These are phyloP conservation scores for Oxygymnocypris stewartii DNA, from an alignment of 2,113 vertebrate genomes.

Conservation along the genomic window DNA sequence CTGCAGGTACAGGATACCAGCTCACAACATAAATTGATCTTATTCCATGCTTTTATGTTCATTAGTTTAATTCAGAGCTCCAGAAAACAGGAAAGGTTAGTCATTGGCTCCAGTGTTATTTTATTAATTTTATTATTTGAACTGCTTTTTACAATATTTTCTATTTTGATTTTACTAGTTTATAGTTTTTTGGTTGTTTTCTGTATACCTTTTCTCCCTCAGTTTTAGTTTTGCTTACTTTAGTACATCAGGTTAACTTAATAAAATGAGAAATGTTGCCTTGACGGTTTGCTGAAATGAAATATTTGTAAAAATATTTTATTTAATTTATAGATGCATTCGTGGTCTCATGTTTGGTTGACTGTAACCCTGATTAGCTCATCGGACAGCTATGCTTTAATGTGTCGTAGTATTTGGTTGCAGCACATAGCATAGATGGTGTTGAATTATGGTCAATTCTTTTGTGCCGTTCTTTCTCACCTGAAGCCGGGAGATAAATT, in stretches of 20 bases:
- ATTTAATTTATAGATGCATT: no score
- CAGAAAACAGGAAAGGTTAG: not conserved
- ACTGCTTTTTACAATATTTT: not conserved
- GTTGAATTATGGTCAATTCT: not conserved
- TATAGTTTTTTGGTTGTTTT: not conserved
- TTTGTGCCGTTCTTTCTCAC: not conserved
- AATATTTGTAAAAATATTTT: not conserved
- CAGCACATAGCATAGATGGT: not conserved
- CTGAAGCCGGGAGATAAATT: slow-evolving; percentile 16
- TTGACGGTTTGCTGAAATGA: not conserved
- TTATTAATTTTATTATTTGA: not conserved
- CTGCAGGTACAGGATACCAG: slow-evolving; percentile 78
- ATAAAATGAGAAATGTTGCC: not conserved
- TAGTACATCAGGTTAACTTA: no score
- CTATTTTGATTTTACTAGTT: not conserved
- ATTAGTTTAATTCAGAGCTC: not conserved
- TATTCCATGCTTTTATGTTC: not conserved
- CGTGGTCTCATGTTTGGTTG: no score
- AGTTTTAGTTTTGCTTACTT: no score
- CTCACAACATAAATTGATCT: not conserved
- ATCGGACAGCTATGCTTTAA: not conserved
- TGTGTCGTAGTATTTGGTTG: not conserved
- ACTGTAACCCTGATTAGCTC: no score
- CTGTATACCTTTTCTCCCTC: no score
- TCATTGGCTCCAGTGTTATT: not conserved